Conservation (phyloP, 2,888 invertebrate genomes). For the Heliconius ismenius region DNA sequence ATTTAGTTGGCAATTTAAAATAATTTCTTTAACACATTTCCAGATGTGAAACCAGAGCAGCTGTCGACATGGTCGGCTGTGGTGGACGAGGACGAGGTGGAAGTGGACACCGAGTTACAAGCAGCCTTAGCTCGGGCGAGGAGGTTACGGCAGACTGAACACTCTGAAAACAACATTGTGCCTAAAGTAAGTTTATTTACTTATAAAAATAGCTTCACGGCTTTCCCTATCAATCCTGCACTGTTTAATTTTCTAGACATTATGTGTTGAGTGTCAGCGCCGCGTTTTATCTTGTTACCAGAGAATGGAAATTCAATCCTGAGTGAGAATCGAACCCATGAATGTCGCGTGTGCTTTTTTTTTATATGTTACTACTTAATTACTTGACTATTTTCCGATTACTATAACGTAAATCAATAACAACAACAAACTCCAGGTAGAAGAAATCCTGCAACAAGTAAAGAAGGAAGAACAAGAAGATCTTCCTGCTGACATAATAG, state of each 20-base stretch:
- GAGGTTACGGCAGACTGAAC: slow-evolving; percentile 82
- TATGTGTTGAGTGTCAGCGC: too few relatives aligned
- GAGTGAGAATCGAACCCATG: too few relatives aligned
- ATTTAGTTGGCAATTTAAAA: too few relatives aligned
- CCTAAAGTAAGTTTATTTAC: too few relatives aligned
- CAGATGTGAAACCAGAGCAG: slow-evolving; percentile 62
- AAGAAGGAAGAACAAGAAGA: slow-evolving; percentile 74
- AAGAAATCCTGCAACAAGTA: slow-evolving; percentile 75
- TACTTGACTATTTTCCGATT: neutral
- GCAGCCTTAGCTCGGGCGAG: slow-evolving; percentile 87
- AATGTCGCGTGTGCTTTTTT: too few relatives aligned
- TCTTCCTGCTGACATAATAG: slow-evolving; percentile 43
- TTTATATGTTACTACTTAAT: neutral
- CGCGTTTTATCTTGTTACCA: too few relatives aligned
- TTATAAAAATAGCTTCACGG: too few relatives aligned
- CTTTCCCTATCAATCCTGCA: too few relatives aligned
- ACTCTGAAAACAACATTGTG: too few relatives aligned
- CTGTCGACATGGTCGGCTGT: slow-evolving; percentile 54
- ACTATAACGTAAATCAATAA: too few relatives aligned
- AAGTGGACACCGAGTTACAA: slow-evolving; percentile 88
- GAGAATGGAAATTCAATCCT: too few relatives aligned
- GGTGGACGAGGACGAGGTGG: slow-evolving; percentile 83
- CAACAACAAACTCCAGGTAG: slow-evolving; percentile 54
- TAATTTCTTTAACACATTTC: neutral
- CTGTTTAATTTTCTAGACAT: too few relatives aligned